Evolutionary conservation across 2,797 vertebrate genomes (phyloP).

Genomic region (Sebastiscus tertius): DNA sequence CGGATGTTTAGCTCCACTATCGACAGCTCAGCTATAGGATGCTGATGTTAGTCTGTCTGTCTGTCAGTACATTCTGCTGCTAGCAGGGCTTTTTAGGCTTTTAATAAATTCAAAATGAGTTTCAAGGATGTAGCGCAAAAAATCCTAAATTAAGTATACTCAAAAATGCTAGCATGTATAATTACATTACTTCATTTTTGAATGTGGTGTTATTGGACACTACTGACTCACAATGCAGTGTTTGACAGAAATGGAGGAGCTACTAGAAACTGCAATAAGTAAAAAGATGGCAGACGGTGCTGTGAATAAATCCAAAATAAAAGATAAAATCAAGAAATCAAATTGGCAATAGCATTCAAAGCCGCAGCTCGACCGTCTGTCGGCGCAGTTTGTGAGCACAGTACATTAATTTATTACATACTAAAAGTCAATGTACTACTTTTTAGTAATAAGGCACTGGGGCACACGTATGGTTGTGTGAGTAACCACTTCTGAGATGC

Average conservation of each 20-base stretch:
- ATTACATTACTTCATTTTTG: neutral
- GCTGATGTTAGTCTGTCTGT: neutral
- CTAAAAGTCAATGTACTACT: neutral
- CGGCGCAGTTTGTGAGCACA: neutral
- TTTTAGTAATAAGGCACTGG: neutral
- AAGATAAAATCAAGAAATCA: neutral
- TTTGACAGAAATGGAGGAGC: neutral
- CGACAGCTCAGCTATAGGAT: neutral
- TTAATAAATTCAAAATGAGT: slow-evolving; percentile 22
- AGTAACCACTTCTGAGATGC: neutral
- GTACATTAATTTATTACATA: neutral
- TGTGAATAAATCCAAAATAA: neutral
- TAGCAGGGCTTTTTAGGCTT: slow-evolving; percentile 20
- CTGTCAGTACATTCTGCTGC: neutral
- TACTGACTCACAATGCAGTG: neutral
- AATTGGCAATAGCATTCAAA: neutral
- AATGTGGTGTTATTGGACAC: neutral
- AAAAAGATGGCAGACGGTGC: neutral
- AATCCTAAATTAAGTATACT: neutral
- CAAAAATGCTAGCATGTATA: neutral
- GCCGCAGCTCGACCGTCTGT: neutral
- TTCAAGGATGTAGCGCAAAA: slow-evolving; percentile 8
- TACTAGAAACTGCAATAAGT: neutral
- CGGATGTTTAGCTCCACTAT: slow-evolving; percentile 14
- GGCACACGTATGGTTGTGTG: neutral